phyloP scores from a whole-genome alignment of 1,140 invertebrate genomes.

The Oreohelix idahoensis region DNA sequence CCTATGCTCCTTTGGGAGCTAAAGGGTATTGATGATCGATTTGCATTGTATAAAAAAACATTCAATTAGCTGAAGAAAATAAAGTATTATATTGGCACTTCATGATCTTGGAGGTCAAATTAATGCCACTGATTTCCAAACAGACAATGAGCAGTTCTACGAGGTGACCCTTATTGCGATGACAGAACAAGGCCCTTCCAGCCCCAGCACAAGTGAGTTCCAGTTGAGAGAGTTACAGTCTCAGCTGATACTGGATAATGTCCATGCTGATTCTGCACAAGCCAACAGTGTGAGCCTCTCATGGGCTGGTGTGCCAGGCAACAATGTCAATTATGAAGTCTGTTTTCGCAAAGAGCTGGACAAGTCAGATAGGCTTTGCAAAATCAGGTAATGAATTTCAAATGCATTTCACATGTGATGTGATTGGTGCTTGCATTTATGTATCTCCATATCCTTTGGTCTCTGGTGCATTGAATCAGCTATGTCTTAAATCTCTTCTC shows the following conservation, averaged over 20 bases:
- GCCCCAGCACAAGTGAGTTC: slow-evolving; percentile 2
- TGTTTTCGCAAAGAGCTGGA: slow-evolving; percentile 15
- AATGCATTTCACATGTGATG: no score
- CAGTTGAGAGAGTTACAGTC: background rate
- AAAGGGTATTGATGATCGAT: no score
- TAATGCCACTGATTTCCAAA: no score
- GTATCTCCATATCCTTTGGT: no score
- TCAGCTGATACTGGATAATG: background rate
- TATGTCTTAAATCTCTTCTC: no score
- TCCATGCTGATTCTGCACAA: background rate
- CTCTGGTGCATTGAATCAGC: no score
- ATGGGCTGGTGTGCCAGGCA: slow-evolving; percentile 1
- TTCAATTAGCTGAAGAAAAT: no score
- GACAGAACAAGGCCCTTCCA: background rate
- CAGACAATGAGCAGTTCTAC: slow-evolving; percentile 1
- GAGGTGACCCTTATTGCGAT: background rate
- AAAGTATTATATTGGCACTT: no score
- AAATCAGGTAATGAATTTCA: slow-evolving; percentile 15
- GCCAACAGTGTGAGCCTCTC: background rate
- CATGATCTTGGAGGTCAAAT: no score
- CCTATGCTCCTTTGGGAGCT: no score
- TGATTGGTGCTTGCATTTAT: no score
- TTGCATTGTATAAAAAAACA: no score
- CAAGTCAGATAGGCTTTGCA: background rate
- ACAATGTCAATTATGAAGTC: slow-evolving; percentile 6